Base-by-base conservation (phyloP, 2,113 vertebrate species). In the Corythornis cristatus region DNA sequence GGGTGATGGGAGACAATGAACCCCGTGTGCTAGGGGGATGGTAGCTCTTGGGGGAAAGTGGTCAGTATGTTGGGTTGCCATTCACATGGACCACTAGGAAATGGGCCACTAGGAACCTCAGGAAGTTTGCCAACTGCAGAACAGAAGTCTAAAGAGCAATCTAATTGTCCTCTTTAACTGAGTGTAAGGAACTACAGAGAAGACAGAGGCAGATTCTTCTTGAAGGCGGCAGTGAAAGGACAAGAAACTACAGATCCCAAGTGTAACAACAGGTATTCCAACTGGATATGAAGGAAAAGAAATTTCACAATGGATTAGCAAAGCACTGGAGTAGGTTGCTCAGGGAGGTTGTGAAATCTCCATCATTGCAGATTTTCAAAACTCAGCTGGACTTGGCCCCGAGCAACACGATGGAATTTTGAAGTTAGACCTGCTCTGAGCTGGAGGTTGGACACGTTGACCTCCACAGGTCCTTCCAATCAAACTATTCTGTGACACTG, bases 391-490 rank as follows among this genome's bases (percentile, higher is more conserved):
- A 87, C 81, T 64, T 82, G 82, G 92, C 85, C 85, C 26, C 68
- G 35, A 96, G 66, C 78, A 93, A 84, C 61, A 22, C 18, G 84
- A 93, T n/a, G 67, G 37, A n/a, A 75, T 58, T 94, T 84, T 91
- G 88, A 94, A 87, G 85, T 91, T 40, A 87, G 95, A 89, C 70
- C 70, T 81, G 77, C 93, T 94, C 70, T 83, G 81, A 95, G 88
- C 54, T 79, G 71, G 62, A 94, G 92, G 82, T 21, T 79, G 85
- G 94, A 73, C 42, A 42, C 6, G 4, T 57, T 85, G 75, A 93
- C 84, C 77, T 95, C 92, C 93, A 94, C 84, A 95, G 92, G 90
- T 89, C 85, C 79, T 91, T 93, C 88, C 90, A 85, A 87, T 35
- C 75, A 82, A 88, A 94, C 62, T 45, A 75, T 64, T 72, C 78